Base-by-base conservation (phyloP, 2,888 invertebrate genomes). In the Augochlorella aurata region DNA sequence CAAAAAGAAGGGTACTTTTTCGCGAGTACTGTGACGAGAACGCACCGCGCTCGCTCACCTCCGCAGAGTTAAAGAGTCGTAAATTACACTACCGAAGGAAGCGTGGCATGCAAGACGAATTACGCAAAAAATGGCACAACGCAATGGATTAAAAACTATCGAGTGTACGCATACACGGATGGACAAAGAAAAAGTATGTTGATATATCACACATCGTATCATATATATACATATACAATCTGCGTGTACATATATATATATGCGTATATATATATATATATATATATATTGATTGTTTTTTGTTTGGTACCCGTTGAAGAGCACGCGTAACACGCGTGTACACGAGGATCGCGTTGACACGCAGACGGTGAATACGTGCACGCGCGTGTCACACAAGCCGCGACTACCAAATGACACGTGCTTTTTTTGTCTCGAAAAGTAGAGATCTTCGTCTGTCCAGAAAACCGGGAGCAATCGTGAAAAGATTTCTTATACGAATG, bases 21-120 rank as follows among this genome's bases (percentile, higher is more conserved):
- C 65, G 52, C 52, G 66, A 44, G 63, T 44, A 14, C 58, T 69
- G 61, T 71, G 54, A 70, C 63, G 69, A 78, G 79, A 66, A 81
- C 81, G 83, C 87, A 66, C 77, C 81, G 74, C 85, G 82, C 89
- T 87, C 74, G 88, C 86, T 82, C 88, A 88, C 82, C 73, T 86
- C 81, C 86, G 76, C 74, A 86, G 82, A 88, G 89, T 88, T 89
- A 88, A 85, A 85, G 68, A 89, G 82, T 85, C 89, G 84, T 87
- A 85, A 85, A 87, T 89, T 88, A 92, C 90, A 93, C 93, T 93
- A 93, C 93, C 93, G 93, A 91, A 93, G 93, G 93, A 93, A 93
- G 93, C 93, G 73, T 92, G 87, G 90, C 93, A 93, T 93, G 93
- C 93, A 93, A 93, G 92, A 92, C 93, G 91, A 93, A 91, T 92